Percentiles rank a stretch among this genome's conserved stretches.
These are phyloP conservation scores for Philaethria dido DNA, from an alignment of 2,888 invertebrate genomes.

Conservation along the genomic window DNA sequence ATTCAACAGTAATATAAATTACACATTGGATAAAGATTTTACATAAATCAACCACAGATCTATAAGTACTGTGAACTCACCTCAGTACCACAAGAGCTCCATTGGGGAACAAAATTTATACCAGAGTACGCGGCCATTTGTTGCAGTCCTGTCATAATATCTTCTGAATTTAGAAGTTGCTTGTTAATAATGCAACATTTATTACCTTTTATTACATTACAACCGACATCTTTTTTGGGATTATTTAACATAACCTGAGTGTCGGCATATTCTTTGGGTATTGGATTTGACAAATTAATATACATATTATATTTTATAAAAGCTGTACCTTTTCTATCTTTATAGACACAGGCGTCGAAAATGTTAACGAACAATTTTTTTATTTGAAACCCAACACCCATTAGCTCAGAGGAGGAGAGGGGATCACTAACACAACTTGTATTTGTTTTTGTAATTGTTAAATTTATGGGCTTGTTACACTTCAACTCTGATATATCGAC, in stretches of 20 bases:
- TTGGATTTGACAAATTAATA: not conserved
- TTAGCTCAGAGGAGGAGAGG: not conserved
- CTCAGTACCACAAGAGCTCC: slow-evolving; percentile 57
- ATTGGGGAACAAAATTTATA: slow-evolving; percentile 61
- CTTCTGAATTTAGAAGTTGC: slow-evolving; percentile 56
- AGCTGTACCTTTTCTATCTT: not conserved
- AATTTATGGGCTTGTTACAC: not conserved
- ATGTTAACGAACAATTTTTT: not conserved
- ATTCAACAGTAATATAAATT: no score
- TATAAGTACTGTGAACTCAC: no score
- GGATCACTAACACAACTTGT: not conserved
- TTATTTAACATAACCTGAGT: not conserved
- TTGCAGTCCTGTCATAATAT: slow-evolving; percentile 56
- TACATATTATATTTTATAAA: slow-evolving; percentile 9
- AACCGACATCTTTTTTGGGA: not conserved
- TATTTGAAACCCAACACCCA: not conserved
- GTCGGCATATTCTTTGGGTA: not conserved
- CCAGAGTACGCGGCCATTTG: slow-evolving; percentile 53
- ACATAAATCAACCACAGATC: no score
- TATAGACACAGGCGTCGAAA: slow-evolving; percentile 10
- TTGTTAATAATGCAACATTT: slow-evolving; percentile 57
- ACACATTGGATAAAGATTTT: no score
- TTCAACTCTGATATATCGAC: slow-evolving; percentile 15
- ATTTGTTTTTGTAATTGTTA: not conserved
- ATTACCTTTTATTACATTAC: slow-evolving; percentile 36